Evolutionary conservation across 2,113 vertebrate genomes (phyloP).

Genomic region (Cervus canadensis): DNA sequence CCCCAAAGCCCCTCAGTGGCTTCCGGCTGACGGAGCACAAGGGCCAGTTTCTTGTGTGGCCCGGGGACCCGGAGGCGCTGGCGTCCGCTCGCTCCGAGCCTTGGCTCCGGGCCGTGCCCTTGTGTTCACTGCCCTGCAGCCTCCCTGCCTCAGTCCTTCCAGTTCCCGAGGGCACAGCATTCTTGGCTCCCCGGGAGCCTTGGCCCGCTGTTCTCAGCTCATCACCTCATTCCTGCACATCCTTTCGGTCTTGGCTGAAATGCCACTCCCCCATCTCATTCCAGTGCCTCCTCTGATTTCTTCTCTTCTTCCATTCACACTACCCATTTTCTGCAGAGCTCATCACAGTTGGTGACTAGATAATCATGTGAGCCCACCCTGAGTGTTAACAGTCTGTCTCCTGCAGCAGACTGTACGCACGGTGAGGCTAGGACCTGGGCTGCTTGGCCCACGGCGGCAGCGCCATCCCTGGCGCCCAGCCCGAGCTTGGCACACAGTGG

Average conservation of each 20-base stretch:
- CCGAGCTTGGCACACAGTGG: neutral
- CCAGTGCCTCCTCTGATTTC: neutral
- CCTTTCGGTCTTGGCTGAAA: slow-evolving; percentile 30
- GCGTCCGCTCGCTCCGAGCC: neutral
- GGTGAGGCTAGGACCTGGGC: neutral
- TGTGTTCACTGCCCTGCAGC: neutral
- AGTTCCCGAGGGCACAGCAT: neutral
- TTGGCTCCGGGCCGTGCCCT: neutral
- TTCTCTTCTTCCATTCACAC: neutral
- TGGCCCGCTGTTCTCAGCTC: neutral
- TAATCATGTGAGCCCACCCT: neutral
- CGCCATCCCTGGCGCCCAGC: neutral
- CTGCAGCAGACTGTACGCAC: neutral
- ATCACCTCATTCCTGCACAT: neutral
- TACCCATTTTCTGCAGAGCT: neutral
- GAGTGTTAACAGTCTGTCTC: neutral
- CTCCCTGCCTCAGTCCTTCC: fast-evolving
- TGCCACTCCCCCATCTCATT: slow-evolving; percentile 2
- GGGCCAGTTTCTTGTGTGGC: fast-evolving
- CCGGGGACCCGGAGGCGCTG: neutral
- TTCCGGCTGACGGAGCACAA: neutral
- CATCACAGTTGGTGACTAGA: neutral
- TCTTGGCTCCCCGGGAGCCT: neutral
- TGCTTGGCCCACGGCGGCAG: neutral
- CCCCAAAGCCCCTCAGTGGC: neutral